phyloP scores from a whole-genome alignment of 2,888 invertebrate species.

The Neoaliturus tenellus region DNA sequence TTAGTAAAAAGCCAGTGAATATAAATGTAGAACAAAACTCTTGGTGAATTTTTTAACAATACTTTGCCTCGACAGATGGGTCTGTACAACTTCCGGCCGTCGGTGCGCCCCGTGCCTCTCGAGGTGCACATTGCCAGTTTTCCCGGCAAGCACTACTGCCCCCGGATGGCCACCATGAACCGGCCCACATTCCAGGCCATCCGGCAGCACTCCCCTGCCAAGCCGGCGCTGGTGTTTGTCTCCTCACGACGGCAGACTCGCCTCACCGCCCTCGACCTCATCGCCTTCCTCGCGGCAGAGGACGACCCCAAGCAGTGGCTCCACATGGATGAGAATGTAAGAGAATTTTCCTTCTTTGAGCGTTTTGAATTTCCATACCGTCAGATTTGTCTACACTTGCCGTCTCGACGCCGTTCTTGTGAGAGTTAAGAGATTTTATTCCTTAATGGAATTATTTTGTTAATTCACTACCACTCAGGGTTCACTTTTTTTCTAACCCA shows the following conservation, averaged over 20 bases:
- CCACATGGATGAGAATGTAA: constrained; percentile 82
- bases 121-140: constrained; percentile 96
- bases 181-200: constrained; percentile 98
- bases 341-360: too few relatives aligned
- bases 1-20: too few relatives aligned
- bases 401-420: too few relatives aligned
- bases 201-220: constrained; percentile 91
- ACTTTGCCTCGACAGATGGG: constrained; percentile 80
- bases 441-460: too few relatives aligned
- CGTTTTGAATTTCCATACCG: too few relatives aligned
- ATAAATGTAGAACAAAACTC: too few relatives aligned
- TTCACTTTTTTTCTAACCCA: too few relatives aligned
- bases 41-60: too few relatives aligned
- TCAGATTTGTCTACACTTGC: too few relatives aligned
- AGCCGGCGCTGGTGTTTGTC: constrained; percentile 93
- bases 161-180: constrained; percentile 99
- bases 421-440: too few relatives aligned
- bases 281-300: constrained; percentile 92
- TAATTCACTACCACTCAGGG: too few relatives aligned
- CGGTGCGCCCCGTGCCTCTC: constrained; percentile 97
- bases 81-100: constrained; percentile 97
- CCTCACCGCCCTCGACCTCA: constrained; percentile 96
- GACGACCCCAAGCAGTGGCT: constrained; percentile 97
- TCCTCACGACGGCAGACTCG: constrained; percentile 98
- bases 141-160: constrained; percentile 98